Conservation (phyloP, 2,797 vertebrate species). For the Malacoctenus gilli region DNA sequence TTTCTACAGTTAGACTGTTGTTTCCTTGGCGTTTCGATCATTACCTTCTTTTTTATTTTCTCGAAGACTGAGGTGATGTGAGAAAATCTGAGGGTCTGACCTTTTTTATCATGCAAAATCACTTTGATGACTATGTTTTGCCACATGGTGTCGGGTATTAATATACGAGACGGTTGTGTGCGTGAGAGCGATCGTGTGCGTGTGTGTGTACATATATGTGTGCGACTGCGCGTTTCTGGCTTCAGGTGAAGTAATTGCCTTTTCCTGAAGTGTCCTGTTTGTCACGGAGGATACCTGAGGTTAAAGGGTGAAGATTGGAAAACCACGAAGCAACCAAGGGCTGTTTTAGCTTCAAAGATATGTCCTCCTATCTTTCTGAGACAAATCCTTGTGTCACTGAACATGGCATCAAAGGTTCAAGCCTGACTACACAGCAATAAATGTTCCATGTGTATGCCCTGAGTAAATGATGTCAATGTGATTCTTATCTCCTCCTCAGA, state of each 20-base stretch:
- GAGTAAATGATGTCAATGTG: conserved; percentile 74
- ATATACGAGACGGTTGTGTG: conserved; percentile 45
- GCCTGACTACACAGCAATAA: conserved; percentile 85
- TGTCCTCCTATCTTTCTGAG: conserved; percentile 72
- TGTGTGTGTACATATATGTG: conserved; percentile 12
- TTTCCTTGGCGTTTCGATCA: conserved; percentile 61
- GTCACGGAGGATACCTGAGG: conserved; percentile 50
- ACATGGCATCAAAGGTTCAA: conserved; percentile 74
- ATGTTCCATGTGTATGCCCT: conserved; percentile 81
- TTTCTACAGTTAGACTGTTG: conserved; percentile 73
- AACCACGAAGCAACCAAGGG: conserved; percentile 75
- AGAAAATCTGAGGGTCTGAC: conserved; percentile 59
- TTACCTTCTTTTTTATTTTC: conserved; percentile 51
- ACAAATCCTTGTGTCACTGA: conserved; percentile 73
- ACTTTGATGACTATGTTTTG: conserved; percentile 75
- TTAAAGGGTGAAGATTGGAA: conserved; percentile 49
- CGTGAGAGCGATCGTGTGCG: conserved; percentile 15
- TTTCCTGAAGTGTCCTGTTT: conserved; percentile 65
- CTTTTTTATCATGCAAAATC: conserved; percentile 75
- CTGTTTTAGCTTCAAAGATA: conserved; percentile 81
- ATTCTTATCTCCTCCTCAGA: conserved; percentile 70
- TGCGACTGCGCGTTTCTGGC: conserved; percentile 37
- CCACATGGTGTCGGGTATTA: conserved; percentile 62
- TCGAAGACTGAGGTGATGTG: conserved; percentile 60
- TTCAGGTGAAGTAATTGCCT: conserved; percentile 66